Evolutionary conservation across 2,113 vertebrate genomes (phyloP), one percentile per base, ranked within the genome.

Genomic region (Prinia subflava): DNA sequence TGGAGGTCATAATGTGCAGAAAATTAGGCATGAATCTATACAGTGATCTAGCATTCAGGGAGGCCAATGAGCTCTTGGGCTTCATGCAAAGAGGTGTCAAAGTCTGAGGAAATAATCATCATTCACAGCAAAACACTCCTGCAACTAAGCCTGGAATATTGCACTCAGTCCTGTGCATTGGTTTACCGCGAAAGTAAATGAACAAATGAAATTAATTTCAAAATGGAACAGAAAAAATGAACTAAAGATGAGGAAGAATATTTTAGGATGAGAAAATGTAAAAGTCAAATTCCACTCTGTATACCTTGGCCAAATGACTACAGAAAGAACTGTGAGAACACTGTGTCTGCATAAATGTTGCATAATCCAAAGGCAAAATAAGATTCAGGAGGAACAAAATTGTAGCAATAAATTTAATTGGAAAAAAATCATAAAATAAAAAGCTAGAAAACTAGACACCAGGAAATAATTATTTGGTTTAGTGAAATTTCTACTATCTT

Each of bases 21-120:
- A 97, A 97, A 97, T 96, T 95, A 95, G 65, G 49, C 68, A 70
- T 86, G 82, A 85, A 79, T 94, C 55, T 92, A 31, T 56, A 70
- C 39, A 53, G 18, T 82, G 83, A 90, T 88, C 50, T 39, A 70
- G 18, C 41, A 73, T 80, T 92, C 90, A 90, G 59, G n/a, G 63
- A 90, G 46, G 53, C 84, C 76, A 77, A 76, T 62, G 68, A 67
- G 82, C 59, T 92, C 89, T 82, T 80, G 87, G 65, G 24, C 78
- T 93, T 95, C 80, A 46, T 83, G 94, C 62, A 91, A 93, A 90
- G 46, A 83, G 49, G 30, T 60, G 60, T 94, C 80, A 91, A 42
- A 87, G 37, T 73, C 31, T 1, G 7, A 90, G 62, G 28, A 92
- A 91, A 87, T 84, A 77, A 95, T 83, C 89, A 83, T 80, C 37